Percentiles rank a stretch among this genome's conserved stretches.
phyloP scores from a whole-genome alignment of 2,888 invertebrate species.

The Mythimna loreyi region DNA sequence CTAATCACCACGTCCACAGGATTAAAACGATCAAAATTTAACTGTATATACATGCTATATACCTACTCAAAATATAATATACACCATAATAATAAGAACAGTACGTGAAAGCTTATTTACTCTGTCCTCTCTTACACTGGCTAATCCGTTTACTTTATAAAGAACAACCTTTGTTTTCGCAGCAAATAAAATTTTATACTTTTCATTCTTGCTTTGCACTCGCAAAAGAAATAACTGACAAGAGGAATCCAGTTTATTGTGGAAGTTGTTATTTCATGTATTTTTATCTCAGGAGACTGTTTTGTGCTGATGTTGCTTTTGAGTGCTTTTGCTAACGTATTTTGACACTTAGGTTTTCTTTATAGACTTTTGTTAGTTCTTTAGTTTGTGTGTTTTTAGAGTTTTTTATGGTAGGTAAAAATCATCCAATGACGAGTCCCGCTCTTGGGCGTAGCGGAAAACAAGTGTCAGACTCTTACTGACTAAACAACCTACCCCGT shows the following conservation, averaged over 20 bases:
- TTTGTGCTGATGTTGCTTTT: background rate
- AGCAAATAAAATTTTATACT: conserved; percentile 29
- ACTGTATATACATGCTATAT: too few species aligned
- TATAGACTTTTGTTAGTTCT: background rate
- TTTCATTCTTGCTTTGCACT: conserved; percentile 19
- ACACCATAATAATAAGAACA: background rate
- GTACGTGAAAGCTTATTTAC: conserved; percentile 7
- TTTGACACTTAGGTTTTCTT: background rate
- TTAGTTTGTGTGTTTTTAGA: too few species aligned
- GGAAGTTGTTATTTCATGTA: conserved; percentile 22
- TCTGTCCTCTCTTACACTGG: background rate
- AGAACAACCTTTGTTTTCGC: conserved; percentile 21
- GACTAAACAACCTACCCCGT: too few species aligned
- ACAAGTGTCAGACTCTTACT: too few species aligned
- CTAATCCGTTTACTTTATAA: conserved; percentile 36
- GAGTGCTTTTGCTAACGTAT: conserved; percentile 3
- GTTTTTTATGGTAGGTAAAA: too few species aligned
- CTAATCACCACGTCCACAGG: too few species aligned
- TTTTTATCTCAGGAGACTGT: conserved; percentile 4
- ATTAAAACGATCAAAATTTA: too few species aligned
- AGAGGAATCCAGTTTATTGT: conserved; percentile 40
- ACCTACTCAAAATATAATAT: too few species aligned
- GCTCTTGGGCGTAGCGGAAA: too few species aligned
- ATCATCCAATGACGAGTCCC: too few species aligned
- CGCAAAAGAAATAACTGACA: conserved; percentile 21